These are phyloP conservation scores for pig (Sus scrofa) DNA, from an alignment of 2,113 vertebrate genomes.

Conservation along the genomic window T2T-Sscrofa CM000826.6:61865501-61866000, in stretches of 20 bases:
- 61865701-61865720: neutral
- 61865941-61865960: neutral
- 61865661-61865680: neutral
- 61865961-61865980: neutral
- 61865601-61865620: neutral
- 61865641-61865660: slow-evolving; percentile 1
- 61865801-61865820: neutral
- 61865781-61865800: neutral
- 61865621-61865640: neutral
- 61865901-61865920: neutral
- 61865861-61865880: neutral
- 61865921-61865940: neutral
- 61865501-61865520: neutral
- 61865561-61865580: neutral
- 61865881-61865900: neutral
- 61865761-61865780: neutral
- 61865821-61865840: neutral
- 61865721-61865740: neutral
- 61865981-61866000: neutral
- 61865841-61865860: neutral
- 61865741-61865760: neutral
- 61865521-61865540: neutral
- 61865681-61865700: neutral
- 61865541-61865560: neutral
- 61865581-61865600: neutral